These are phyloP conservation scores for rabbit (Oryctolagus cuniculus) DNA, from an alignment of 2,113 vertebrate genomes.

Conservation along the genomic window mOryCun1.1 NC_091435.1:156963501-156964000, in stretches of 20 bases:
- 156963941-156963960: conserved; percentile 15
- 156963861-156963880: conserved; percentile 27
- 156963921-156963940: conserved; percentile 47
- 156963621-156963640: conserved; percentile 64
- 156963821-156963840: neutral
- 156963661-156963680: conserved; percentile 67
- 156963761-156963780: conserved; percentile 35
- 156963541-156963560: conserved; percentile 49
- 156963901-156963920: neutral
- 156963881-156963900: conserved; percentile 22
- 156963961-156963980: neutral
- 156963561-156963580: conserved; percentile 67
- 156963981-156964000: neutral
- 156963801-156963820: conserved; percentile 16
- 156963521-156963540: neutral
- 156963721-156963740: conserved; percentile 41
- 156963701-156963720: conserved; percentile 51
- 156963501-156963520: conserved; percentile 19
- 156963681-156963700: conserved; percentile 60
- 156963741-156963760: conserved; percentile 68
- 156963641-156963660: conserved; percentile 63
- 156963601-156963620: conserved; percentile 78
- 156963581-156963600: conserved; percentile 60
- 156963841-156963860: conserved; percentile 36
- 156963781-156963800: conserved; percentile 65